These are phyloP conservation scores for Climacteris rufus DNA, from an alignment of 2,113 vertebrate species.

Conservation along the genomic window DNA sequence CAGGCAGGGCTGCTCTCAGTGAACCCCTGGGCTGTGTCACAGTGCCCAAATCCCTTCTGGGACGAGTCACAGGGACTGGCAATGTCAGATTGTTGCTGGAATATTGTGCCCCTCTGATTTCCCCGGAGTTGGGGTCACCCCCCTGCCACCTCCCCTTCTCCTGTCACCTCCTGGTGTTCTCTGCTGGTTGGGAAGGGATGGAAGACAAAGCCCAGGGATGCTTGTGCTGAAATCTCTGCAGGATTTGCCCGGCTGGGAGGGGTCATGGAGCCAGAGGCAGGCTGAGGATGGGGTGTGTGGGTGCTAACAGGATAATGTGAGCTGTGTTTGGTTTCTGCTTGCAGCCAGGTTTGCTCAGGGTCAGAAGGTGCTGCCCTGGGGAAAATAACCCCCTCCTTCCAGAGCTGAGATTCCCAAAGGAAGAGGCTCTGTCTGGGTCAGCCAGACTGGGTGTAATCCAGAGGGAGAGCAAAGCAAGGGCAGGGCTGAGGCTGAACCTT, in stretches of 20 bases:
- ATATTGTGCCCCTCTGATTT: too few species aligned
- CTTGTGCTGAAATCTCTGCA: not conserved
- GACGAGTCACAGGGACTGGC: not conserved
- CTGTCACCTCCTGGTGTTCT: not conserved
- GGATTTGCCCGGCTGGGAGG: not conserved
- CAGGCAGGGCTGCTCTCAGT: not conserved
- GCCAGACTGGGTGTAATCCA: fast-evolving
- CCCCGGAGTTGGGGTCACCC: not conserved
- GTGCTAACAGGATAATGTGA: not conserved
- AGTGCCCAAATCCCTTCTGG: not conserved
- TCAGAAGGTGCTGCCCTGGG: not conserved
- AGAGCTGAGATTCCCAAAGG: not conserved
- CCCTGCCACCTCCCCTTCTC: not conserved
- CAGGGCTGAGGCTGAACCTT: not conserved
- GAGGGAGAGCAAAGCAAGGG: not conserved
- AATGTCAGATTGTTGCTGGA: not conserved
- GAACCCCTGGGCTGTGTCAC: not conserved
- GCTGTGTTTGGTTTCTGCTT: not conserved
- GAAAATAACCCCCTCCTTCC: not conserved
- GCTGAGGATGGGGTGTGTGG: not conserved
- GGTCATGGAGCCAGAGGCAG: not conserved
- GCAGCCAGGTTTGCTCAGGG: not conserved
- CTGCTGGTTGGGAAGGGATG: not conserved
- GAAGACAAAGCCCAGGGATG: not conserved
- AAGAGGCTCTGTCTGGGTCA: not conserved